phyloP scores from a whole-genome alignment of 2,797 vertebrate genomes.

The Lithobates sylvaticus region DNA sequence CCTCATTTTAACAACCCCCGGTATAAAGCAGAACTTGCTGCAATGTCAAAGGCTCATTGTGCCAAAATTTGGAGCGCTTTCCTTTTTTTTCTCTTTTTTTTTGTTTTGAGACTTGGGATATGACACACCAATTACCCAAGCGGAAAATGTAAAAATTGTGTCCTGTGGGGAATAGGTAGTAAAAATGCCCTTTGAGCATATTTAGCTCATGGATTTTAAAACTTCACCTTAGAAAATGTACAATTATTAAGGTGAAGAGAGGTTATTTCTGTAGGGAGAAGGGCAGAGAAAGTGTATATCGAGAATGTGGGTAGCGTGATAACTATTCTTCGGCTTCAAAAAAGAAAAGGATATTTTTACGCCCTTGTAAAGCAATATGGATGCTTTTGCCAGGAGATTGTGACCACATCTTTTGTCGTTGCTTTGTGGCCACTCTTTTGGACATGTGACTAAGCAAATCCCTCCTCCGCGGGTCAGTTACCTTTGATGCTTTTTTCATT shows the following conservation, averaged over 20 bases:
- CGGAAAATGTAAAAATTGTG: neutral
- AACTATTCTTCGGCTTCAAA: too few species aligned
- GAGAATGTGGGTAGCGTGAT: too few species aligned
- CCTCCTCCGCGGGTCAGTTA: too few species aligned
- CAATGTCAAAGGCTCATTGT: constrained; percentile 1
- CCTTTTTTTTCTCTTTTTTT: neutral
- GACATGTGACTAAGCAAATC: too few species aligned
- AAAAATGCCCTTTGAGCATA: constrained; percentile 2
- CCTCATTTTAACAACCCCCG: neutral
- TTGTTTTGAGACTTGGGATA: neutral
- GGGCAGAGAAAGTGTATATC: neutral
- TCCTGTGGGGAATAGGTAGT: neutral
- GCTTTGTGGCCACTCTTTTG: too few species aligned
- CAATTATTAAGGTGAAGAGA: neutral
- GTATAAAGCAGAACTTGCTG: neutral
- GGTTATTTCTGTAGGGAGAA: neutral
- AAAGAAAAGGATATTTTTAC: too few species aligned
- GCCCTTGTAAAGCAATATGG: too few species aligned
- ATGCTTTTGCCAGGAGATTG: too few species aligned
- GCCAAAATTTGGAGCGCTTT: neutral
- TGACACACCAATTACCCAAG: neutral
- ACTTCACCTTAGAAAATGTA: constrained; percentile 4
- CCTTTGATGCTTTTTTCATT: too few species aligned
- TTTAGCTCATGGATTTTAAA: neutral
- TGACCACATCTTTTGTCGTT: too few species aligned